Evolutionary conservation across 2,797 vertebrate species (phyloP).

Genomic region (Chrysocyon brachyurus): DNA sequence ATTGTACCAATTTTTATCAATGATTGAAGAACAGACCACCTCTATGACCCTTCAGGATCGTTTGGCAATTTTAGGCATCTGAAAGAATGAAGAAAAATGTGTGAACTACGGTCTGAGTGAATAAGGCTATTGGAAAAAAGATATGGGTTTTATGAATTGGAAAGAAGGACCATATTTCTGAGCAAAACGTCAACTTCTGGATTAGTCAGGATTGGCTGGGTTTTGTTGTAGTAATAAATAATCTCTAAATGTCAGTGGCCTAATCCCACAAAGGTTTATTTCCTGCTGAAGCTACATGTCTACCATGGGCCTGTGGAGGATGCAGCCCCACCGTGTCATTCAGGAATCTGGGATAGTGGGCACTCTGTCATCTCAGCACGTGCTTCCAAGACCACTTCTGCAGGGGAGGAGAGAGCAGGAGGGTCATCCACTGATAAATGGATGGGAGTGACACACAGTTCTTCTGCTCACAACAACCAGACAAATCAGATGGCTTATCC

Average conservation of each 20-base stretch:
- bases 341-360: not conserved
- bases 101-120: conserved; percentile 20
- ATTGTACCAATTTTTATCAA: not conserved
- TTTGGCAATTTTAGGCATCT: conserved; percentile 35
- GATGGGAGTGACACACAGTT: not conserved
- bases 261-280: conserved; percentile 42
- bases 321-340: not conserved
- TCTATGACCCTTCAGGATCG: conserved; percentile 5
- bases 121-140: conserved; percentile 60
- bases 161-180: conserved; percentile 50
- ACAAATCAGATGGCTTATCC: not conserved
- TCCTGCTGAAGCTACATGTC: not conserved
- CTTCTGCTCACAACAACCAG: not conserved
- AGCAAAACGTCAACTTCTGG: conserved; percentile 51
- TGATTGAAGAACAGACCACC: not conserved
- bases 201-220: conserved; percentile 60
- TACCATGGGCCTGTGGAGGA: not conserved
- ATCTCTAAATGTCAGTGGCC: conserved; percentile 12
- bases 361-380: not conserved
- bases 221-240: conserved; percentile 64
- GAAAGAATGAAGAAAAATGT: not conserved
- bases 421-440: not conserved
- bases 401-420: not conserved
- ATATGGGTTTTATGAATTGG: conserved; percentile 51
- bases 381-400: not conserved